These are phyloP conservation scores for Athrips mouffetella DNA, from an alignment of 2,888 invertebrate species.

Conservation along the genomic window DNA sequence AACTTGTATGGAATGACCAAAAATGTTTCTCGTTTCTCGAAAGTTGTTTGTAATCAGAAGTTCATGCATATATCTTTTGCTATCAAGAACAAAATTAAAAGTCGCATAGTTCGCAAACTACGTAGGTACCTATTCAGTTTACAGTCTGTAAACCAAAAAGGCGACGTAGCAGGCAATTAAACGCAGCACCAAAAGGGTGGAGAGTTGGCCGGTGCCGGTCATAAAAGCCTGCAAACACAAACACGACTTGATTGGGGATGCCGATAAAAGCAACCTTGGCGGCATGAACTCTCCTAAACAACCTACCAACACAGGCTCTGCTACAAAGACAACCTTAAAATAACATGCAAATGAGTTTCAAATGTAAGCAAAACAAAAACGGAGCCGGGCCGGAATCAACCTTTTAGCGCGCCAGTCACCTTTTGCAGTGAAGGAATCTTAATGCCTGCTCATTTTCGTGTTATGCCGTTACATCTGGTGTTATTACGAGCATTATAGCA, in stretches of 20 bases:
- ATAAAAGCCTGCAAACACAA: constrained; percentile 1
- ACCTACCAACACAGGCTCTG: not conserved
- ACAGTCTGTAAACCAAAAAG: too few species aligned
- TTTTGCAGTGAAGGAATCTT: not conserved
- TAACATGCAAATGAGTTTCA: not conserved
- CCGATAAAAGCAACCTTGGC: not conserved
- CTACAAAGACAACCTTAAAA: not conserved
- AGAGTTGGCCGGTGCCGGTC: not conserved
- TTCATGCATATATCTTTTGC: too few species aligned
- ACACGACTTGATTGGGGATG: constrained; percentile 4
- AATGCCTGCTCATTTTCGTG: not conserved
- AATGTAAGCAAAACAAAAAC: not conserved
- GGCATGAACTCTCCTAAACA: not conserved
- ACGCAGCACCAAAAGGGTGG: constrained; percentile 10
- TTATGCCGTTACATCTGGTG: constrained; percentile 2
- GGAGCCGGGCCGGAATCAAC: not conserved
- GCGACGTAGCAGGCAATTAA: not conserved
- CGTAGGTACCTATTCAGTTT: too few species aligned
- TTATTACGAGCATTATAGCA: not conserved
- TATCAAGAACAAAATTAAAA: too few species aligned
- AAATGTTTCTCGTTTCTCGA: too few species aligned
- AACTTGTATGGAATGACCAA: too few species aligned
- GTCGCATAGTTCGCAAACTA: too few species aligned
- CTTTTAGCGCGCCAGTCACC: not conserved
- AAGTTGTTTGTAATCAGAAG: too few species aligned